Base-by-base conservation (phyloP, 1,140 invertebrate species). In the Trissolcus basalis region DNA sequence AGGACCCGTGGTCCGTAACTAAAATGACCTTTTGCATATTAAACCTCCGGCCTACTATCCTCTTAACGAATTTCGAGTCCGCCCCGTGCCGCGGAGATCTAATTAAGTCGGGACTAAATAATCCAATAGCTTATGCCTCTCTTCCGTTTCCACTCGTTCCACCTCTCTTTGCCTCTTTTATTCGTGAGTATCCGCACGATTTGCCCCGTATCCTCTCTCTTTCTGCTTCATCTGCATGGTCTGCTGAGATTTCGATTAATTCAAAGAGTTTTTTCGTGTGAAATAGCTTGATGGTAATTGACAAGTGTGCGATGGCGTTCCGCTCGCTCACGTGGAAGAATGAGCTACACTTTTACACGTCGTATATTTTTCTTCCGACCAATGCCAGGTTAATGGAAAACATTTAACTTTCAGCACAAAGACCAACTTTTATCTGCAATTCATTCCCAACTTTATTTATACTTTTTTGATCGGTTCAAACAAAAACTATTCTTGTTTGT, bases 11-110 rank as follows among this genome's bases (percentile, higher is more conserved):
- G 59, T 70, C 65, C 75, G 55, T 73, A 73, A 78, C 75, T 69
- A 69, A 77, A 77, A 77, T 72, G 75, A 77, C 68, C 69, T 72
- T 77, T 77, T 72, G 69, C 68, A 77, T 77, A 72, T 77, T 77
- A 77, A 78, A 78, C 44, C 60, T 45, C 19, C 64, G 59, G 69
- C 75, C 58, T 78, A 69, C 75, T 60, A 69, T 72, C 75, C 63
- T 64, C 59, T 63, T 32, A 33, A 47, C 59, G 64, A 69, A 59
- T 70, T 73, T 63, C 36, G 49, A 44, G 54, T 59, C 48, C 60
- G 39, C 47, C 54, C 49, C 58, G 53, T 19, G 54, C 59, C 50
- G 32, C 56, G 19, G 63, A 54, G 76, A 67, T 78, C 75, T 78
- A 78, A 78, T 78, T 78, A 78, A 73, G 65, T 61, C 65, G 60